These are phyloP conservation scores for Protobothrops mucrosquamatus DNA, from an alignment of 2,113 vertebrate genomes.

Conservation along the genomic window DNA sequence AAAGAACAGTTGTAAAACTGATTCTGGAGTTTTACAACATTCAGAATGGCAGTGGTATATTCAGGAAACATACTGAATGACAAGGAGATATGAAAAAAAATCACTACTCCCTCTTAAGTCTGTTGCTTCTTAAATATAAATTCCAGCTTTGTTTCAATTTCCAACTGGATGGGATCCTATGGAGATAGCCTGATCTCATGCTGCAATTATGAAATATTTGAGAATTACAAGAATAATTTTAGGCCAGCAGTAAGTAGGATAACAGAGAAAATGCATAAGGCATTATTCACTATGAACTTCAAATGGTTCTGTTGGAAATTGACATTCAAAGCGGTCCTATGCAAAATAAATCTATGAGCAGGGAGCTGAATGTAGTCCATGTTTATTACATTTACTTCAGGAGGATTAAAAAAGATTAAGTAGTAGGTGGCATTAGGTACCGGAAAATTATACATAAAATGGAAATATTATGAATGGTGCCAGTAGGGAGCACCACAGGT, in stretches of 20 bases:
- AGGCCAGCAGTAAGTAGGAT: constrained; percentile 47
- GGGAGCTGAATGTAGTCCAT: not conserved
- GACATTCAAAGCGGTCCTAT: not conserved
- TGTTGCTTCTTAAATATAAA: constrained; percentile 49
- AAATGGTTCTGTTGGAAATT: not conserved
- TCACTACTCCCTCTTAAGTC: constrained; percentile 30
- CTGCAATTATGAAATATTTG: constrained; percentile 50
- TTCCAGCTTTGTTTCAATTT: constrained; percentile 36
- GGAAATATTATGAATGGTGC: not conserved
- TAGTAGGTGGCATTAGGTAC: not conserved
- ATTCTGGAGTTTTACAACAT: not conserved
- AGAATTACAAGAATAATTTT: constrained; percentile 48
- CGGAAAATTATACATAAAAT: not conserved
- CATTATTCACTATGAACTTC: constrained; percentile 10
- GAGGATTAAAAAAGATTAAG: not conserved
- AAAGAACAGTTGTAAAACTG: not conserved
- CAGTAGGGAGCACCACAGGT: not conserved
- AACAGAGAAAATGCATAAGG: constrained; percentile 50
- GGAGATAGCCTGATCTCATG: constrained; percentile 33
- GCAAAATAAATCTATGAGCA: not conserved
- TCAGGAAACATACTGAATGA: not conserved
- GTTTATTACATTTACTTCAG: not conserved
- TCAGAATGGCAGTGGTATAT: not conserved
- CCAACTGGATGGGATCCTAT: constrained; percentile 19
- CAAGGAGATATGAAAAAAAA: not conserved